Evolutionary conservation across 2,888 invertebrate species (phyloP).

Genomic region (Lasius platythorax): DNA sequence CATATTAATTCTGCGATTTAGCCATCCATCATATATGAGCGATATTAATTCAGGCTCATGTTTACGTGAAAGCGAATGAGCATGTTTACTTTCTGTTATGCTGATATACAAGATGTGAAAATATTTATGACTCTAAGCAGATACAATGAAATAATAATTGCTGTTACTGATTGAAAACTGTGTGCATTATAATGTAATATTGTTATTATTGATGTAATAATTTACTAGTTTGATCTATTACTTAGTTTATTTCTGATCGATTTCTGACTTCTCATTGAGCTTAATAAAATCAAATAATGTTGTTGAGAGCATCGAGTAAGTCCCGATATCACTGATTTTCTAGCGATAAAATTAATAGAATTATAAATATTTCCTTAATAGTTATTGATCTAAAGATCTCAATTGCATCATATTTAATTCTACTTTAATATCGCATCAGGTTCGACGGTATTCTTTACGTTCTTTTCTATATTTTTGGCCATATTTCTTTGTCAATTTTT

Average conservation of each 20-base stretch:
- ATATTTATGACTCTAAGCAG: constrained; percentile 1
- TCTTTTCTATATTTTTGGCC: neutral
- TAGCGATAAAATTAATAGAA: neutral
- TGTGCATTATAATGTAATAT: neutral
- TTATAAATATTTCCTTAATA: neutral
- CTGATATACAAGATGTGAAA: constrained; percentile 19
- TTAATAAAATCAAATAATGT: neutral
- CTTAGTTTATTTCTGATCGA: neutral
- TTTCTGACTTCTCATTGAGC: neutral
- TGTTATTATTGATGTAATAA: constrained; percentile 5
- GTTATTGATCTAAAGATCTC: neutral
- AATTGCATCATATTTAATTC: neutral
- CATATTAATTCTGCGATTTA: constrained; percentile 47
- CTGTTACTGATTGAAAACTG: neutral
- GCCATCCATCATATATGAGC: constrained; percentile 23
- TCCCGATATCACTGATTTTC: neutral
- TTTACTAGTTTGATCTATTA: constrained; percentile 7
- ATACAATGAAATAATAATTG: neutral
- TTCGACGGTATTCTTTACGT: neutral
- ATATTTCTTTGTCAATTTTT: constrained; percentile 1
- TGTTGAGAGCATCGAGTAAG: neutral
- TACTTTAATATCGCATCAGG: neutral
- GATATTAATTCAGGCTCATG: constrained; percentile 34
- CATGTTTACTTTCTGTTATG: constrained; percentile 34
- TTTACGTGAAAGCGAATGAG: constrained; percentile 15